Evolutionary conservation across 1,140 invertebrate genomes (phyloP).

Genomic region (Drosophila simulans): DNA sequence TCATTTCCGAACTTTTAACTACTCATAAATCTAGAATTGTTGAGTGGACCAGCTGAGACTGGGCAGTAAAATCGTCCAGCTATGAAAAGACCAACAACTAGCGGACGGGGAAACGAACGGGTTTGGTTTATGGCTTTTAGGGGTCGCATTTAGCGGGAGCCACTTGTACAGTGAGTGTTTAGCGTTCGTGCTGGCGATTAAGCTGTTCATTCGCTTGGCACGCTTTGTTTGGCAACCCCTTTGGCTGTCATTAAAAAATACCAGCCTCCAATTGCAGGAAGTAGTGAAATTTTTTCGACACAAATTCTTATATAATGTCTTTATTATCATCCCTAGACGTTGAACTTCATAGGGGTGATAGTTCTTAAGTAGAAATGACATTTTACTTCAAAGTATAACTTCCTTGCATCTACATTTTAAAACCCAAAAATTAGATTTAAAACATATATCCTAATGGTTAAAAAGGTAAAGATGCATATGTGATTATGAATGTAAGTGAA

Average conservation of each 20-base stretch:
- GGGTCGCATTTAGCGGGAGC: slow-evolving; percentile 39
- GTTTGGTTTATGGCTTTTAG: slow-evolving; percentile 46
- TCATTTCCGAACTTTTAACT: background rate
- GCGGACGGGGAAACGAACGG: slow-evolving; percentile 28
- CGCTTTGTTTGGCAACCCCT: slow-evolving; percentile 50
- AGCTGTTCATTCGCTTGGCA: slow-evolving; percentile 69
- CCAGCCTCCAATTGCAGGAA: slow-evolving; percentile 48
- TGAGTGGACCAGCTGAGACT: slow-evolving; percentile 4
- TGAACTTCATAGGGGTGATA: background rate
- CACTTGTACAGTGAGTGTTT: slow-evolving; percentile 43
- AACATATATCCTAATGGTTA: too few species aligned
- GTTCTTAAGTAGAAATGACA: too few species aligned
- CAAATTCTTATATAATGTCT: slow-evolving; percentile 73
- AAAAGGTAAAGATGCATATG: too few species aligned
- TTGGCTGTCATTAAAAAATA: slow-evolving; percentile 67
- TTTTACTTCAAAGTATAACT: background rate
- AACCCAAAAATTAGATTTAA: too few species aligned
- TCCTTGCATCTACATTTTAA: too few species aligned
- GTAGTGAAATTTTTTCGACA: slow-evolving; percentile 45
- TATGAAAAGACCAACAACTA: slow-evolving; percentile 35
- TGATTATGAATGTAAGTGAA: too few species aligned
- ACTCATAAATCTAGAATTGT: background rate
- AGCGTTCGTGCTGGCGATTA: slow-evolving; percentile 58
- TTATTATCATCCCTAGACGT: slow-evolving; percentile 43
- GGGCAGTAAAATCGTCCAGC: slow-evolving; percentile 25